These are phyloP conservation scores for Mycetomoellerius zeteki DNA, from an alignment of 1,140 invertebrate species.

Conservation along the genomic window DNA sequence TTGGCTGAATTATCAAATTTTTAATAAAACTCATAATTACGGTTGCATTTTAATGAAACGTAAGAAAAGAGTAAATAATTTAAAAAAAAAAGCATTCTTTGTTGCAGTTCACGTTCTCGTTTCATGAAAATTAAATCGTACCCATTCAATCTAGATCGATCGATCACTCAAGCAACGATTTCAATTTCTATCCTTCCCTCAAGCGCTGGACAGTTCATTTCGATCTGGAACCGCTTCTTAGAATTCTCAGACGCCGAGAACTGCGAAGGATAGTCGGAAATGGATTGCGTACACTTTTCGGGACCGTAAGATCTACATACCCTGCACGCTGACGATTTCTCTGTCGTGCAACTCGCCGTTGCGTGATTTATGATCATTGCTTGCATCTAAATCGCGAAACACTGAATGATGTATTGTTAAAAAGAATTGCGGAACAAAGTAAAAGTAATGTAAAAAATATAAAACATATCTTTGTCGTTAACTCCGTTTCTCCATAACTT, in stretches of 20 bases:
- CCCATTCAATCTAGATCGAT: background rate
- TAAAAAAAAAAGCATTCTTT: background rate
- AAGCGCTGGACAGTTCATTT: constrained; percentile 2
- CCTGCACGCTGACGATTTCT: constrained; percentile 35
- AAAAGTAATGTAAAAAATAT: background rate
- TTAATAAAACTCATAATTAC: background rate
- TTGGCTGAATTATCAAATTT: background rate
- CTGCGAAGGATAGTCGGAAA: constrained; percentile 9
- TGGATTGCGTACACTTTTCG: constrained; percentile 26
- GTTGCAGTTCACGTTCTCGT: background rate
- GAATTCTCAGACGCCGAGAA: constrained; percentile 41
- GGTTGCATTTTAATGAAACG: background rate
- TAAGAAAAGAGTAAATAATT: background rate
- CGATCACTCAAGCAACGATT: constrained; percentile 46
- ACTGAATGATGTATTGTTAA: constrained; percentile 17
- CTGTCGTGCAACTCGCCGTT: constrained; percentile 25
- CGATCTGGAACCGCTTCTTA: constrained; percentile 1
- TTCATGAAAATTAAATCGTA: constrained; percentile 51
- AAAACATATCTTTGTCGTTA: background rate
- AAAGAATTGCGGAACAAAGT: background rate
- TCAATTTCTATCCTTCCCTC: constrained; percentile 50
- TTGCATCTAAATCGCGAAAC: constrained; percentile 7
- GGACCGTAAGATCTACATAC: constrained; percentile 46
- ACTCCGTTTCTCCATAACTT: background rate
- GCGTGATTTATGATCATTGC: constrained; percentile 59